Base-by-base conservation (phyloP, 1,140 invertebrate species). In the Scaptomyza montana region DNA sequence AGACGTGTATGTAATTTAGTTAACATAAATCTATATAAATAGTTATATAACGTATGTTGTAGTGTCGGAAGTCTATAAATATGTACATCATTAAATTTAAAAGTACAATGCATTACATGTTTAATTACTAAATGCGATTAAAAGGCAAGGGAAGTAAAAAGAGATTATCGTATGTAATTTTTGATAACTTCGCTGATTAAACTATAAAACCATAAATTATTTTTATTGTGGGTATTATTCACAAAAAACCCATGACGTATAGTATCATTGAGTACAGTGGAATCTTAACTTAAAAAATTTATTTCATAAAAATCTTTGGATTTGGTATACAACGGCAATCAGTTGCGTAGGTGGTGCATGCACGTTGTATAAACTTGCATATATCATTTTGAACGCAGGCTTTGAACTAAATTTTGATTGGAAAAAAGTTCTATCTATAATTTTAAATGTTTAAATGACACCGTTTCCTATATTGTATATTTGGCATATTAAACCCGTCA, bases 11-110 rank as follows among this genome's bases (percentile, higher is more conserved):
- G 50, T 71, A 71, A 77, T 70, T 66, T 77, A 84, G 80, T 63
- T 77, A 84, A 80, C 70, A 64, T 54, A 72, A 76, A 69, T 76
- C 64, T 76, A 62, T 68, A 67, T 28, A 54, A 78, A 74, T 65
- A 67, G 53, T 54, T 55, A 78, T 70, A 57, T 47, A 68, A 75
- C 64, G 21, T 67, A 79, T 60, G 61, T 76, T 73, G 67, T 85
- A 84, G 76, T 84, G 63, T 84, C 64, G 64, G 61, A 79, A 60
- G 49, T 78, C 75, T 62, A 73, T 59, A 69, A 79, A 75, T 56
- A 78, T 78, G 67, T 85, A 85, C 72, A 84, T 85, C 80, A 85
- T 85, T 84, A 84, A 84, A 85, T 80, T 84, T 75, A 55, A 74
- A 56, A 25, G 63, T 33, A 33, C 61, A 67, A 57, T 62, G 53